Conservation (phyloP, 64 coral and sea anemone genomes). For the Montipora efflorescens region DNA sequence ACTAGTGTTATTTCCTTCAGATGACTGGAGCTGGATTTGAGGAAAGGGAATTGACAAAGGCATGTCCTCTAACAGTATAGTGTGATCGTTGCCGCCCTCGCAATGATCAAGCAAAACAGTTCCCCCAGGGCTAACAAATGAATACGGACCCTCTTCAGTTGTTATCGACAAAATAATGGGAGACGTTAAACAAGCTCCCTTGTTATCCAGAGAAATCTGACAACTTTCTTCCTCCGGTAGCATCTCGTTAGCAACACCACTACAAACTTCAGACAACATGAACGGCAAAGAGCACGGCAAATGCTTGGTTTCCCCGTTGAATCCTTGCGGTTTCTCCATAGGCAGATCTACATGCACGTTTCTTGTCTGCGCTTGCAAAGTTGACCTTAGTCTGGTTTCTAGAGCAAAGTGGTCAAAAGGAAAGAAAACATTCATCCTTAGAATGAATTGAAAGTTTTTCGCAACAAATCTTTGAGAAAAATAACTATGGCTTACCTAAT, state of each 20-base stretch:
- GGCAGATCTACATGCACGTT: neutral
- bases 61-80: neutral
- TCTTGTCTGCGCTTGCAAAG: neutral
- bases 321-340: neutral
- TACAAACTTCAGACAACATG: neutral
- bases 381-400: slow-evolving; percentile 8
- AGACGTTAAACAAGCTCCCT: neutral
- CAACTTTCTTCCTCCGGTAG: neutral
- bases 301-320: neutral
- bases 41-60: slow-evolving; percentile 13
- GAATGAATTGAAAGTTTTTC: neutral
- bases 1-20: neutral
- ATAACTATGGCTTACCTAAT: neutral
- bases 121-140: slow-evolving; percentile 11
- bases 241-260: neutral
- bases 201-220: neutral
- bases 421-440: neutral
- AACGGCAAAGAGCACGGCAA: neutral
- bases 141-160: neutral
- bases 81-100: neutral
- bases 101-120: neutral
- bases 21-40: neutral
- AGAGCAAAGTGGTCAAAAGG: neutral
- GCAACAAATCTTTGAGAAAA: neutral
- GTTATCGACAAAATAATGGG: slow-evolving; percentile 11